Conservation (phyloP, 2,888 invertebrate genomes). For the Dryobota labecula region DNA sequence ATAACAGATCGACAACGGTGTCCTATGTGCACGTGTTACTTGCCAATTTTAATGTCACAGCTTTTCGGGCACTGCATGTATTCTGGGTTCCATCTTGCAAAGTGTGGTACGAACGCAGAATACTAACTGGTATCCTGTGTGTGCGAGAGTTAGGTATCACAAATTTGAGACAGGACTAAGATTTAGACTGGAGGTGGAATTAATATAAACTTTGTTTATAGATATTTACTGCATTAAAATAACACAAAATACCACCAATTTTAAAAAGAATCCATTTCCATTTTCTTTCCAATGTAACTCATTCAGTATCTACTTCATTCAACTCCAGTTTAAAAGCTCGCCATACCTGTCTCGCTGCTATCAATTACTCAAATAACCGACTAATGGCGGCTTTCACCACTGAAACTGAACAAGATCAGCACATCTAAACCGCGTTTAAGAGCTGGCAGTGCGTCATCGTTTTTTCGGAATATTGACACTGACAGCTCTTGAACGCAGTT, state of each 20-base stretch:
- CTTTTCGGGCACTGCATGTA: too few species aligned
- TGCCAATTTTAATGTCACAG: too few species aligned
- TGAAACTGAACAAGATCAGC: too few species aligned
- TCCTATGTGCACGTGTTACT: background rate
- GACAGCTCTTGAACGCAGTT: too few species aligned
- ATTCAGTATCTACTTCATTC: background rate
- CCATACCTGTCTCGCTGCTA: background rate
- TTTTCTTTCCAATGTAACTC: background rate
- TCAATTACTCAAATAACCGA: conserved; percentile 42
- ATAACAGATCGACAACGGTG: background rate
- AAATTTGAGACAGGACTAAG: conserved; percentile 17
- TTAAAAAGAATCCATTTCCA: background rate
- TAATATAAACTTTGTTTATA: background rate
- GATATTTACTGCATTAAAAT: background rate
- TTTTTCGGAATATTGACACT: too few species aligned
- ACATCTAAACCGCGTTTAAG: too few species aligned
- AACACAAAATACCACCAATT: background rate
- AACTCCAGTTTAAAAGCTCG: conserved; percentile 3
- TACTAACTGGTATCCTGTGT: background rate
- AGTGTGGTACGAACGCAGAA: background rate
- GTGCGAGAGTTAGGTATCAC: conserved; percentile 3
- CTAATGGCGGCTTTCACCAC: too few species aligned
- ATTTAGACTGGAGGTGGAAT: conserved; percentile 3
- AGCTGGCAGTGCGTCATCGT: too few species aligned
- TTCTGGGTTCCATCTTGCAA: background rate